Conservation (phyloP, 2,797 vertebrate genomes). For the Xenentodon cancila region DNA sequence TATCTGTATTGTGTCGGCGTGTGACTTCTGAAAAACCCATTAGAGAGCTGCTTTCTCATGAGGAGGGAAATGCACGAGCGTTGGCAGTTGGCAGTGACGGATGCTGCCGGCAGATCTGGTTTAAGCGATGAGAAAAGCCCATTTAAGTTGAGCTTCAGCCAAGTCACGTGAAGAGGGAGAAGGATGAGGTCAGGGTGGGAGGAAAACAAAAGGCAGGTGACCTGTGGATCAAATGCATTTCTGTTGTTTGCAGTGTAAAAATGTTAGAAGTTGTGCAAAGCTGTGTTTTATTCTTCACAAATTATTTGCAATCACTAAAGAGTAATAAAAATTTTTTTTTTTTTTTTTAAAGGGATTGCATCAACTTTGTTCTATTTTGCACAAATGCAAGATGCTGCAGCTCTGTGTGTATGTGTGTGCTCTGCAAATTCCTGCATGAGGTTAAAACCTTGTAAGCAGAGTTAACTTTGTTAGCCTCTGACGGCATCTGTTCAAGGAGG, state of each 20-base stretch:
- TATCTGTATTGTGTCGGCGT: constrained; percentile 22
- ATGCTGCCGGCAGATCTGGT: constrained; percentile 30
- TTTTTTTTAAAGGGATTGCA: no score
- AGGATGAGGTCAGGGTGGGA: constrained; percentile 42
- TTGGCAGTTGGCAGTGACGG: constrained; percentile 19
- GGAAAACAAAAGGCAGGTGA: constrained; percentile 54
- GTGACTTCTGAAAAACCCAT: constrained; percentile 56
- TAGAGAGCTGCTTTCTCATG: constrained; percentile 50
- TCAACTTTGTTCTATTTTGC: no score
- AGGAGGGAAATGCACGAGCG: constrained; percentile 10
- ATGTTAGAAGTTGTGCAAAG: no score
- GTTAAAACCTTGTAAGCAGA: constrained; percentile 47
- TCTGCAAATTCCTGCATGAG: constrained; percentile 3
- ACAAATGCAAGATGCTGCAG: no score
- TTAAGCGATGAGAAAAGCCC: constrained; percentile 65
- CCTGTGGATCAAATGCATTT: constrained; percentile 32
- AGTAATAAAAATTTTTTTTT: no score
- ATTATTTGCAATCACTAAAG: no score
- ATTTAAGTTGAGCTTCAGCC: constrained; percentile 66
- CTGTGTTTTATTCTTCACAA: no score
- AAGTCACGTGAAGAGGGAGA: constrained; percentile 61
- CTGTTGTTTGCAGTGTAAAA: neutral
- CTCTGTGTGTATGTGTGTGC: neutral
- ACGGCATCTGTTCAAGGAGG: constrained; percentile 59
- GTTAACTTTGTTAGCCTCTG: constrained; percentile 63